These are phyloP conservation scores for Eulemur mongoz DNA, from an alignment of 2,797 vertebrate genomes.

Conservation along the genomic window DNA sequence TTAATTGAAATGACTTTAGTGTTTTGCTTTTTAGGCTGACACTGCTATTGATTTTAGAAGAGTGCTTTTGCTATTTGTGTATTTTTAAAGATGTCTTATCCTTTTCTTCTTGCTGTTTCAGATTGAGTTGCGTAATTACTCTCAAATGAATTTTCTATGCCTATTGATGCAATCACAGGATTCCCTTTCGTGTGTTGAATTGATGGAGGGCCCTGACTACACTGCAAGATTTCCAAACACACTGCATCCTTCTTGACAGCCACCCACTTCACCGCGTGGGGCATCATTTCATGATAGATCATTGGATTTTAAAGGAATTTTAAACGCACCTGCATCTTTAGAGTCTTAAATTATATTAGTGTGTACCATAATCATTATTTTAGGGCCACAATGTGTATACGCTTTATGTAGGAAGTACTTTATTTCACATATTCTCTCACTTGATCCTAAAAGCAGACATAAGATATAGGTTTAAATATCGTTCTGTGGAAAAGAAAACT, in stretches of 20 bases:
- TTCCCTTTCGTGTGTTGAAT: neutral
- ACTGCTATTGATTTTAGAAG: neutral
- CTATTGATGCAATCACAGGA: fast-evolving
- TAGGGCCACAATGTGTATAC: no score
- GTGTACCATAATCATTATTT: neutral
- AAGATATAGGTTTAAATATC: neutral
- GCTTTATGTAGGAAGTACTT: neutral
- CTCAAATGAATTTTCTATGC: neutral
- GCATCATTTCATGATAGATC: fast-evolving
- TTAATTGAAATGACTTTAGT: neutral
- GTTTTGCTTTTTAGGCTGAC: neutral
- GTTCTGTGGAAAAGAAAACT: neutral
- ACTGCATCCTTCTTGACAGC: fast-evolving
- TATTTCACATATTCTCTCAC: neutral
- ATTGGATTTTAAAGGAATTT: neutral
- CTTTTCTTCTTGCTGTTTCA: neutral
- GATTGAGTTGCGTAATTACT: neutral
- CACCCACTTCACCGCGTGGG: fast-evolving
- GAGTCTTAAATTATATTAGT: neutral
- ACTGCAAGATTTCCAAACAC: neutral
- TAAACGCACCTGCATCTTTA: neutral
- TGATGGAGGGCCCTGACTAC: neutral
- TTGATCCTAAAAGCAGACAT: neutral
- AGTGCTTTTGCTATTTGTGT: neutral
- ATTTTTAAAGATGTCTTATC: neutral